Percentiles rank a stretch among this genome's conserved stretches.
Conservation (phyloP, 2,888 invertebrate species). For the Anorthoa munda region DNA sequence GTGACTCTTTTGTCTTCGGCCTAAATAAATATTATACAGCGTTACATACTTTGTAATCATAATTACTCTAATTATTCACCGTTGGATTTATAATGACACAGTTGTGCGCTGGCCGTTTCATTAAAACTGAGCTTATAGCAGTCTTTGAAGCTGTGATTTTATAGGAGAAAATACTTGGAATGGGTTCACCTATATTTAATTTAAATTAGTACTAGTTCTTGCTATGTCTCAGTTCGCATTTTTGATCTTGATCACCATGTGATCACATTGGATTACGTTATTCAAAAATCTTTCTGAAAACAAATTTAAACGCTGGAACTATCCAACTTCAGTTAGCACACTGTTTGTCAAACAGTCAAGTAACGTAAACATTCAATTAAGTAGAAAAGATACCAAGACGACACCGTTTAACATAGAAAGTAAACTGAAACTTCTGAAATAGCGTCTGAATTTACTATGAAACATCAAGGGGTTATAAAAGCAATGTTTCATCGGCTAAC, state of each 20-base stretch:
- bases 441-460: conserved; percentile 10
- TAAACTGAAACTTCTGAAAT: conserved; percentile 12
- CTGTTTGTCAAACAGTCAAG: neutral
- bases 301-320: too few species aligned
- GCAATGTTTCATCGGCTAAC: conserved; percentile 23
- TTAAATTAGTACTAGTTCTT: neutral
- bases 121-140: conserved; percentile 42
- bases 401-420: conserved; percentile 14
- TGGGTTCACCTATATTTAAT: neutral
- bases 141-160: conserved; percentile 39
- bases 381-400: neutral
- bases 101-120: conserved; percentile 39
- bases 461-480: conserved; percentile 41
- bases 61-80: conserved; percentile 59
- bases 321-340: neutral
- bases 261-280: neutral
- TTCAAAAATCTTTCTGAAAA: neutral
- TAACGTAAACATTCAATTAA: neutral
- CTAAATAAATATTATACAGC: conserved; percentile 55
- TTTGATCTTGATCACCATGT: neutral
- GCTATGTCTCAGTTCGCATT: neutral
- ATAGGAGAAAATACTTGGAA: conserved; percentile 33
- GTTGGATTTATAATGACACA: conserved; percentile 61
- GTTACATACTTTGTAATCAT: conserved; percentile 53
- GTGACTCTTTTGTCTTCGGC: conserved; percentile 37